These are phyloP conservation scores for Tromatobia lineatoria DNA, from an alignment of 2,888 invertebrate species.

Conservation along the genomic window DNA sequence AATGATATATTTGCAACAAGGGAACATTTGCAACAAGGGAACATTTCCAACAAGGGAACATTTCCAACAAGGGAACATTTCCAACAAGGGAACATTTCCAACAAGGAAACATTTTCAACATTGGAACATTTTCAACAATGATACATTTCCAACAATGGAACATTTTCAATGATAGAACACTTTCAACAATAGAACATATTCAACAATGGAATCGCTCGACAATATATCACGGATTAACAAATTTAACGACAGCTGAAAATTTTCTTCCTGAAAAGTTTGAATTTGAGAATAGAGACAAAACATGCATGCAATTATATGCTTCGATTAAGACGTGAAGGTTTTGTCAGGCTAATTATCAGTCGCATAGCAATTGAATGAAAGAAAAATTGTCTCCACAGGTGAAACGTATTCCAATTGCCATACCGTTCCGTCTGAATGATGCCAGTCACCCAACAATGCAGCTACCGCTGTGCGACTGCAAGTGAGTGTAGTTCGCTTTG, in stretches of 20 bases:
- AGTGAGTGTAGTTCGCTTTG: slow-evolving; percentile 49
- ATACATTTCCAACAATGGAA: too few relatives aligned
- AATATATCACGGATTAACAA: neutral
- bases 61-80: too few relatives aligned
- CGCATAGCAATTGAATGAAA: neutral
- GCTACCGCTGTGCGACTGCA: slow-evolving; percentile 55
- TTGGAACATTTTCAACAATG: too few relatives aligned
- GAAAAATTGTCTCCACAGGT: slow-evolving; percentile 46
- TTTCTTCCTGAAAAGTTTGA: too few relatives aligned
- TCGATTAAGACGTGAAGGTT: neutral
- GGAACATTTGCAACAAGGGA: too few relatives aligned
- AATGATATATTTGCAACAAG: too few relatives aligned
- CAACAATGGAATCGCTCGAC: neutral
- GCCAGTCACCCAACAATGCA: slow-evolving; percentile 63
- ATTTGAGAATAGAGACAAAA: too few relatives aligned
- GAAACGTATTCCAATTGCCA: slow-evolving; percentile 53
- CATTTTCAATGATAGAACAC: too few relatives aligned
- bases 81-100: too few relatives aligned
- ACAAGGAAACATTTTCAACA: too few relatives aligned
- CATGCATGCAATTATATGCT: neutral
- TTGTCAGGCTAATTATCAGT: neutral
- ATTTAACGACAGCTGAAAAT: neutral
- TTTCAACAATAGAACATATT: neutral
- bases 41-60: too few relatives aligned
- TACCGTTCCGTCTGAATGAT: slow-evolving; percentile 59